phyloP scores from a whole-genome alignment of 2,888 invertebrate species.

The Acrobeloides nanus region DNA sequence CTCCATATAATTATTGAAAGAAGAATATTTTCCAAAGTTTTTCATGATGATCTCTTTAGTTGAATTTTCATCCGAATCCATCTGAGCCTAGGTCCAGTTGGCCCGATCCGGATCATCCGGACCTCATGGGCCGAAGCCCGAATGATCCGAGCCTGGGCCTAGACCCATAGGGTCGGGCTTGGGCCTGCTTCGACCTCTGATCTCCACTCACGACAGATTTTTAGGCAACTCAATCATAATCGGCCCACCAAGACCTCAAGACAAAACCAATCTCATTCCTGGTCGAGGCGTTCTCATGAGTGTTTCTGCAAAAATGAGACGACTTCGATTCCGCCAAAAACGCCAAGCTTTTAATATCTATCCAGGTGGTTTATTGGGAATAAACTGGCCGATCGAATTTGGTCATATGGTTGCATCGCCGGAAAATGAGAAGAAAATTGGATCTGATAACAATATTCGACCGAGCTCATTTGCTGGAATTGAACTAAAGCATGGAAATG shows the following conservation, averaged over 20 bases:
- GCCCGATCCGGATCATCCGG: no score
- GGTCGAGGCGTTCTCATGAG: conserved; percentile 24
- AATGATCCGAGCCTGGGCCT: no score
- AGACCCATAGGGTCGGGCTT: no score
- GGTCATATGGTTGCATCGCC: conserved; percentile 28
- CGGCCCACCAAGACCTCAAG: conserved; percentile 24
- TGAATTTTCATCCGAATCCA: no score
- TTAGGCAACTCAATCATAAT: conserved; percentile 18
- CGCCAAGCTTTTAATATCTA: conserved; percentile 2
- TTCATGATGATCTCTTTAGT: no score
- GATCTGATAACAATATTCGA: not conserved
- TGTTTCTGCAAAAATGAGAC: conserved; percentile 17
- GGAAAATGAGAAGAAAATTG: conserved; percentile 11
- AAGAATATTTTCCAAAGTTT: no score
- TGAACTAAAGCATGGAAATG: conserved; percentile 11
- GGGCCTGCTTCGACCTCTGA: no score
- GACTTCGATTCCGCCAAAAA: conserved; percentile 3
- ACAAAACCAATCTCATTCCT: conserved; percentile 19
- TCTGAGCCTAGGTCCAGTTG: no score
- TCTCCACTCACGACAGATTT: no score
- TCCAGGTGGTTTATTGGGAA: no score
- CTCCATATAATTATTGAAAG: no score
- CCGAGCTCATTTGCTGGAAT: conserved; percentile 13
- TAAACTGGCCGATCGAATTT: conserved; percentile 28
- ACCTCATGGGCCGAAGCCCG: no score